These are phyloP conservation scores for Berghia stephanieae DNA, from an alignment of 1,140 invertebrate genomes.

Conservation along the genomic window DNA sequence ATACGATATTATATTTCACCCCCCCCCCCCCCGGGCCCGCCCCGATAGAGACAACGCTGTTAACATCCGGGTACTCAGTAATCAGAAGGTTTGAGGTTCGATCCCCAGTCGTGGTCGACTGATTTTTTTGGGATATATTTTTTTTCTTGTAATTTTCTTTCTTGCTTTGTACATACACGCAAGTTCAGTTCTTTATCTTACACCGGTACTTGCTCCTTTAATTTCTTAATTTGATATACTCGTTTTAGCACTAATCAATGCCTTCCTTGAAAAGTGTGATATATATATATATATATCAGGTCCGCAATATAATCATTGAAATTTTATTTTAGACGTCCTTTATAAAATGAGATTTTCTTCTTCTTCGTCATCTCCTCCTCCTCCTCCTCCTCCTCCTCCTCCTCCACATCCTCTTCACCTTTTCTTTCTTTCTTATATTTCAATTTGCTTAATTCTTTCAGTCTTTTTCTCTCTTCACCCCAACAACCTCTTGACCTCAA, in stretches of 20 bases:
- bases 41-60: too few relatives aligned
- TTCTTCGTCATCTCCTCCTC: not conserved
- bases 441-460: not conserved
- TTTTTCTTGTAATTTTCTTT: not conserved
- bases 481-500: not conserved
- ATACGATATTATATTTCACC: too few relatives aligned
- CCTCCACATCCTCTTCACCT: not conserved
- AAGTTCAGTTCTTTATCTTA: not conserved
- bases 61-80: too few relatives aligned
- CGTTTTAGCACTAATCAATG: not conserved
- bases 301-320: not conserved
- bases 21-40: too few relatives aligned
- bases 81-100: too few relatives aligned
- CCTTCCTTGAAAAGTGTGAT: not conserved
- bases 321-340: not conserved
- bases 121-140: too few relatives aligned
- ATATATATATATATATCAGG: slow-evolving; percentile 13
- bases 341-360: slow-evolving; percentile 11
- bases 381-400: not conserved
- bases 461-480: not conserved
- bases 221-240: too few relatives aligned
- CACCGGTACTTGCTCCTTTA: not conserved
- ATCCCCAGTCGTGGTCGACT: too few relatives aligned
- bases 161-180: not conserved
- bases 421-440: not conserved